Evolutionary conservation across 1,140 invertebrate genomes (phyloP).

Genomic region (Drosophila murphyi): DNA sequence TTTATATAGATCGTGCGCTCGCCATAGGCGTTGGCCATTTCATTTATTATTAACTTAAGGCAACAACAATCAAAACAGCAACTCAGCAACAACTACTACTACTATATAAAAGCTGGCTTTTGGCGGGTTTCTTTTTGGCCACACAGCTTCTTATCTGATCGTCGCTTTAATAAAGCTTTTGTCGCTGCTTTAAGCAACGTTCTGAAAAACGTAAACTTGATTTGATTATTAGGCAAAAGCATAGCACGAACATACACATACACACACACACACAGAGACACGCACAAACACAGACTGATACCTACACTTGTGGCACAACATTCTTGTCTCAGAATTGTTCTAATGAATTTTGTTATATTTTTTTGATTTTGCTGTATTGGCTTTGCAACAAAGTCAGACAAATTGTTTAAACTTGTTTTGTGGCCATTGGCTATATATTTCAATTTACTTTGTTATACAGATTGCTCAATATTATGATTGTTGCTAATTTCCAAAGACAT

Average conservation of each 20-base stretch:
- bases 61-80: constrained; percentile 9
- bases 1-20: constrained; percentile 77
- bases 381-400: constrained; percentile 57
- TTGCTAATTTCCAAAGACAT: constrained; percentile 37
- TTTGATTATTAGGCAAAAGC: constrained; percentile 73
- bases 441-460: constrained; percentile 48
- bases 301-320: constrained; percentile 65
- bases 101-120: constrained; percentile 18
- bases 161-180: constrained; percentile 78
- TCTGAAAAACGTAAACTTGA: constrained; percentile 74
- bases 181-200: constrained; percentile 63
- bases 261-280: background rate
- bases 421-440: constrained; percentile 43
- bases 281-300: background rate
- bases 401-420: constrained; percentile 68
- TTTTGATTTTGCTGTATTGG: constrained; percentile 34
- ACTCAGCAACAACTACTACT: constrained; percentile 17
- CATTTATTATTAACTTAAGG: constrained; percentile 61
- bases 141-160: constrained; percentile 71
- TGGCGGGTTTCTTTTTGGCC: constrained; percentile 45
- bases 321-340: constrained; percentile 76
- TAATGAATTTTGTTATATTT: constrained; percentile 75
- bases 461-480: constrained; percentile 63
- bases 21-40: constrained; percentile 78
- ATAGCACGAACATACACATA: constrained; percentile 2